phyloP scores from a whole-genome alignment of 2,888 invertebrate species.

The Mesorhabditis sp. region DNA sequence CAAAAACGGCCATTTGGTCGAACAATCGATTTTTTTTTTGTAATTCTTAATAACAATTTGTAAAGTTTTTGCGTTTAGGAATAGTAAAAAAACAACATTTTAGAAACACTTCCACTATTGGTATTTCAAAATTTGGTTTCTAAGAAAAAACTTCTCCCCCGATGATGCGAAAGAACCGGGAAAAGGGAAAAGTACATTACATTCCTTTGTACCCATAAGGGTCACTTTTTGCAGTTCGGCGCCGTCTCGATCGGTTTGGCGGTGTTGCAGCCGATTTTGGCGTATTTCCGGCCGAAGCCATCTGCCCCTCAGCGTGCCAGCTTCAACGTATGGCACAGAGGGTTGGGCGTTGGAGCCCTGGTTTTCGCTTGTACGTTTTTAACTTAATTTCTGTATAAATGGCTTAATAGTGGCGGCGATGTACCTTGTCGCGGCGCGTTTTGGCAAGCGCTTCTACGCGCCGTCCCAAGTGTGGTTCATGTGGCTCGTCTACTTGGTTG shows the following conservation, averaged over 20 bases:
- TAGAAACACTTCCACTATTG: no score
- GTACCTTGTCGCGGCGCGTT: background rate
- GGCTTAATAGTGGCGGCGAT: background rate
- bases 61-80: no score
- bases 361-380: background rate
- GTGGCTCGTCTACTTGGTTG: background rate
- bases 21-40: no score
- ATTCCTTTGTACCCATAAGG: background rate
- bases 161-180: no score
- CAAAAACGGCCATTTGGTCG: no score
- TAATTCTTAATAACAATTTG: no score
- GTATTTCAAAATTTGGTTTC: no score
- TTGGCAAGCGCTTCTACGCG: background rate
- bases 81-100: no score
- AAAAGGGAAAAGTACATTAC: no score
- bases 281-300: background rate
- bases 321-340: background rate
- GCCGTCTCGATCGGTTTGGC: slow-evolving; percentile 2
- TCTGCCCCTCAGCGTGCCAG: background rate
- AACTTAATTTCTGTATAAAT: background rate
- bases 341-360: background rate
- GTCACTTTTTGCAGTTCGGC: background rate
- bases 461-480: background rate
- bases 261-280: background rate
- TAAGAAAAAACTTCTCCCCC: no score